Evolutionary conservation across 1,140 invertebrate genomes (phyloP).

Genomic region (Metaphire vulgaris): DNA sequence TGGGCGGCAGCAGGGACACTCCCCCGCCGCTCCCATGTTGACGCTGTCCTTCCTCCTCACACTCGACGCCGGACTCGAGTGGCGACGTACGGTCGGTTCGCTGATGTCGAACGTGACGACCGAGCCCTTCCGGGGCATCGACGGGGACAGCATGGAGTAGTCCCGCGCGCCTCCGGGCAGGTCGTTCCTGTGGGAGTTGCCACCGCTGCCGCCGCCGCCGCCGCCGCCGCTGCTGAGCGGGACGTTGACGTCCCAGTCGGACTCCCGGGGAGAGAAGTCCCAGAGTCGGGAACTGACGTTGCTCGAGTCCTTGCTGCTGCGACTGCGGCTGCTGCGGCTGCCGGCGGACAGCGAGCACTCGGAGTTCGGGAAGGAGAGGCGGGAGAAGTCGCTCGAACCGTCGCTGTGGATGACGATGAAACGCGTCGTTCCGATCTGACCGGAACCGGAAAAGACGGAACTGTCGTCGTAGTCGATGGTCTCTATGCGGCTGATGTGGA

Average conservation of each 20-base stretch:
- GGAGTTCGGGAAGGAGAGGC: constrained; percentile 23
- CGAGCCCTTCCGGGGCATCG: constrained; percentile 24
- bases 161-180: neutral
- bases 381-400: constrained; percentile 23
- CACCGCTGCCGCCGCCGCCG: neutral
- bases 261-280: constrained; percentile 27
- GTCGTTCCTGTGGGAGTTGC: constrained; percentile 1
- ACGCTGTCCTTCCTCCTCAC: constrained; percentile 12
- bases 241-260: constrained; percentile 27
- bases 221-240: constrained; percentile 2
- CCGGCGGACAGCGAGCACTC: constrained; percentile 24
- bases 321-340: constrained; percentile 20
- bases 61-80: constrained; percentile 26
- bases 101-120: constrained; percentile 25
- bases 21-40: neutral
- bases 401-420: constrained; percentile 29
- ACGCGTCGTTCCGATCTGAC: constrained; percentile 15
- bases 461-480: constrained; percentile 23
- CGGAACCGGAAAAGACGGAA: constrained; percentile 15
- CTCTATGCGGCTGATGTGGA: constrained; percentile 27
- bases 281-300: constrained; percentile 22
- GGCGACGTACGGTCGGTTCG: constrained; percentile 5
- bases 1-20: neutral
- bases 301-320: constrained; percentile 22
- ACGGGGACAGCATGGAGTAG: constrained; percentile 13